Conservation (phyloP, 2,113 vertebrate species). For the Azemiops feae region DNA sequence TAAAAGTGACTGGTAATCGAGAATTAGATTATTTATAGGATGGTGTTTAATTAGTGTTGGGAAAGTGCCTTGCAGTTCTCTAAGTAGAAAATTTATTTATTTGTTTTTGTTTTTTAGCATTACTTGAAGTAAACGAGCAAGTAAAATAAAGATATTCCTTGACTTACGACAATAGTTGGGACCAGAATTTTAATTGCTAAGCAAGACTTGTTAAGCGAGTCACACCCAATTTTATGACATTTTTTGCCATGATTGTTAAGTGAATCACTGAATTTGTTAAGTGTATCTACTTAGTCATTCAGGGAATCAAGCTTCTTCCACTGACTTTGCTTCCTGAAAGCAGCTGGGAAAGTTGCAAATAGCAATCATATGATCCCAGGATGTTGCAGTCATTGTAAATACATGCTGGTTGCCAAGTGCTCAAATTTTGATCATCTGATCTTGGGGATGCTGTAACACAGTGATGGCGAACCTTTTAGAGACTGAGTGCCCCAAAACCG, state of each 20-base stretch:
- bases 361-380: background rate
- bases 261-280: background rate
- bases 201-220: background rate
- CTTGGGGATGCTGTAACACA: background rate
- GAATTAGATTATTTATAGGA: constrained; percentile 1
- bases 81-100: background rate
- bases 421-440: background rate
- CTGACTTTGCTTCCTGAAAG: background rate
- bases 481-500: too few species aligned
- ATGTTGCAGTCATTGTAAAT: background rate
- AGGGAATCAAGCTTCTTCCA: background rate
- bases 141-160: background rate
- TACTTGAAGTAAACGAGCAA: background rate
- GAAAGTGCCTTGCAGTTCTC: background rate
- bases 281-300: background rate
- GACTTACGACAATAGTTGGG: background rate
- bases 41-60: background rate
- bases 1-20: constrained; percentile 5
- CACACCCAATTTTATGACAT: background rate
- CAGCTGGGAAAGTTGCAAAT: background rate
- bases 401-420: background rate
- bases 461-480: too few species aligned
- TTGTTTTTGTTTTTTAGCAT: background rate
- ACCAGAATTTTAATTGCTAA: background rate
- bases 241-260: background rate